These are phyloP conservation scores for Cynodonichthys magdalenae DNA, from an alignment of 2,797 vertebrate genomes.

Conservation along the genomic window DNA sequence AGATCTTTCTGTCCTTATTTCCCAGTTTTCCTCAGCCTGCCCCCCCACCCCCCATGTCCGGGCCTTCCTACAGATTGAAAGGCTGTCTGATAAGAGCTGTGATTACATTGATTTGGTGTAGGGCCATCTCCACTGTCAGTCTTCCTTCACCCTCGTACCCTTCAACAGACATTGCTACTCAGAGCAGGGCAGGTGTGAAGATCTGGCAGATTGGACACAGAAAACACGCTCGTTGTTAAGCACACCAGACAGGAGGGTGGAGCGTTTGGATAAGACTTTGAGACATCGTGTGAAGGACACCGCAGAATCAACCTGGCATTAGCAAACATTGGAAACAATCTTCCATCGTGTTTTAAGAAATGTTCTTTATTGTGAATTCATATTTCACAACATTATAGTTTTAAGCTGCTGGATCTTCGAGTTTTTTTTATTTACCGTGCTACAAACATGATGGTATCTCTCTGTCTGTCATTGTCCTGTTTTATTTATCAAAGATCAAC, in stretches of 20 bases:
- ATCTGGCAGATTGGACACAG: slow-evolving; percentile 37
- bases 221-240: slow-evolving; percentile 25
- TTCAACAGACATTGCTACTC: slow-evolving; percentile 47
- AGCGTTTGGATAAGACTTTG: slow-evolving; percentile 7
- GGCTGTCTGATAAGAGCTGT: slow-evolving; percentile 73
- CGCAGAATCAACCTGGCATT: neutral
- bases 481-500: slow-evolving; percentile 53
- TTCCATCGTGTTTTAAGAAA: neutral
- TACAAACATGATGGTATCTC: slow-evolving; percentile 16
- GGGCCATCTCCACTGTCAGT: slow-evolving; percentile 62
- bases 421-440: neutral
- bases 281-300: slow-evolving; percentile 5
- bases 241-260: slow-evolving; percentile 7
- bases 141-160: slow-evolving; percentile 38
- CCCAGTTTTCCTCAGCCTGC: slow-evolving; percentile 17
- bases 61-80: slow-evolving; percentile 61
- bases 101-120: slow-evolving; percentile 82
- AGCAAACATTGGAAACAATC: neutral
- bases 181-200: slow-evolving; percentile 30
- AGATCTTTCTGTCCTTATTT: slow-evolving; percentile 25
- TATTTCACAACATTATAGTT: too few relatives aligned
- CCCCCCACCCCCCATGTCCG: slow-evolving; percentile 19
- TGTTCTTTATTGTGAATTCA: neutral
- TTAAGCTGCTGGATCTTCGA: too few relatives aligned
- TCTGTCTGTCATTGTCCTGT: slow-evolving; percentile 40